Base-by-base conservation (phyloP, 2,113 vertebrate genomes). In the Dissostichus mawsoni region DNA sequence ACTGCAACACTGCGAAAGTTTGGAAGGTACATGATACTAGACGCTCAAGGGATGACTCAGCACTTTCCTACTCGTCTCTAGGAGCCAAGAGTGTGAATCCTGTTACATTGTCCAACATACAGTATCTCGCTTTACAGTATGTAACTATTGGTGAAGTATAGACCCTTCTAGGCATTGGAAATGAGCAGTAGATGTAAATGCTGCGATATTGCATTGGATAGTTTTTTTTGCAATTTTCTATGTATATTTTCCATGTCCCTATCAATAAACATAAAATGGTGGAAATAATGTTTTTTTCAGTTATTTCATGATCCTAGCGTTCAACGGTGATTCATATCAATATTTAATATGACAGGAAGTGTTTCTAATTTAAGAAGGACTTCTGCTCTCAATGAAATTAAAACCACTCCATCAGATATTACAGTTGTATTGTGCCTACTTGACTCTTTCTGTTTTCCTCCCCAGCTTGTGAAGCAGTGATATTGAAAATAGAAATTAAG, bases 1-100 rank as follows among this genome's bases (percentile, higher is more conserved):
- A 89, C 87, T 89, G 88, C 91, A 89, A 92, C 88, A 91, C 87
- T 89, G 86, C 29, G 53, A 90, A 94, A 93, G 90, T 94, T 94
- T 92, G 85, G 75, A 89, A 86, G 84, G 85, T 81, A 89, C 78
- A 66, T 64, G 61, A 84, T 81, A 83, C 81, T 71, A 55, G 61
- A 51, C 63, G 85, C 84, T 91, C 17, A 57, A 33, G 85, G 69
- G 82, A 41, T 94, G 93, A 94, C 70, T 94, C 92, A 94, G 93
- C 93, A 92, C 81, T 93, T 94, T 92, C 82, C 70, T 85, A 65
- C 57, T 83, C 48, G 57, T 79, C 74, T 81, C 86, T 44, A 70
- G 76, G 69, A 86, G 68, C 58, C 67, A 88, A 71, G 44, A 84
- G 70, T 57, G 72, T 66, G 85, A 74, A 80, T 85, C 74, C 65